Conservation (phyloP, 2,888 invertebrate species). For the Ellobium chinense region DNA sequence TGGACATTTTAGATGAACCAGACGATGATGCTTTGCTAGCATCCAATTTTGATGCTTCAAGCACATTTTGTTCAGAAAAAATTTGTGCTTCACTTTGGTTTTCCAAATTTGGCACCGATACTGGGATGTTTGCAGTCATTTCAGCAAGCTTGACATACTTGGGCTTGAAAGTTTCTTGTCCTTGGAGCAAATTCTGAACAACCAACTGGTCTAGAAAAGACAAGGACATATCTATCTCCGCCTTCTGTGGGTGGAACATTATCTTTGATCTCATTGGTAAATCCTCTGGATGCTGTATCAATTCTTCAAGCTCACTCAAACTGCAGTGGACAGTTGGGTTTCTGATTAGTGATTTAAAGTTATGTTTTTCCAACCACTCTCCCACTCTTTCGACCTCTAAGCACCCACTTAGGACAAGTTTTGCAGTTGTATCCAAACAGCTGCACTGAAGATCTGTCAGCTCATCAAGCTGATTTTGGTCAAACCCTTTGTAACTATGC, state of each 20-base stretch:
- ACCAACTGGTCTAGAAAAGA: constrained; percentile 34
- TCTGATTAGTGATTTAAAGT: neutral
- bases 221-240: constrained; percentile 30
- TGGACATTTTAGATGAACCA: constrained; percentile 15
- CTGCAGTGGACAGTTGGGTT: neutral
- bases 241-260: constrained; percentile 11
- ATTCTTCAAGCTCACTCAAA: constrained; percentile 22
- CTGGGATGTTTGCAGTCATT: neutral
- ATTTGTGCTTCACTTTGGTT: neutral
- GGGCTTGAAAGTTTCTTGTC: constrained; percentile 3
- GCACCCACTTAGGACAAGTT: constrained; percentile 28
- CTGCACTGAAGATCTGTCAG: constrained; percentile 10
- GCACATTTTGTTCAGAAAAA: neutral
- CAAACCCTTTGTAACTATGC: neutral
- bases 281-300: constrained; percentile 23
- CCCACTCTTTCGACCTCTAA: constrained; percentile 17
- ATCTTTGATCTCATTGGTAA: constrained; percentile 15
- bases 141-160: constrained; percentile 17
- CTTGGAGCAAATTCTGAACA: constrained; percentile 32
- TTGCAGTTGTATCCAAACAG: constrained; percentile 13
- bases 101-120: neutral
- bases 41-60: neutral
- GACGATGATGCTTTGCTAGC: constrained; percentile 5
- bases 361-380: constrained; percentile 22
- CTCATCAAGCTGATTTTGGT: neutral